Percentiles rank a stretch among this genome's conserved stretches.
phyloP scores from a whole-genome alignment of 1,140 invertebrate genomes.

The Drosophila sulfurigaster region DNA sequence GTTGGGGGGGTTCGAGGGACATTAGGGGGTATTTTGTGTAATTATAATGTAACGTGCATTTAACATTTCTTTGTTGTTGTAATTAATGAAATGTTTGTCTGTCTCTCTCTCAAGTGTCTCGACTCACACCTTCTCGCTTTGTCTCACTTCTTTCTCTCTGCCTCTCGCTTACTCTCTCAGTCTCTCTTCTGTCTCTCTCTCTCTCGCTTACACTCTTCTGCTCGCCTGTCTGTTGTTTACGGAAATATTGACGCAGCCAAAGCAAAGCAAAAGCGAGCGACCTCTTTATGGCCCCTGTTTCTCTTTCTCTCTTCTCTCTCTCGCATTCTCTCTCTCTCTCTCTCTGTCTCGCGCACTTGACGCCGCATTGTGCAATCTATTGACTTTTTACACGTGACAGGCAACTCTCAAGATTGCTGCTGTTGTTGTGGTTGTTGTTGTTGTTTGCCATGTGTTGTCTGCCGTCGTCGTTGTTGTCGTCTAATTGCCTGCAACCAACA shows the following conservation, averaged over 20 bases:
- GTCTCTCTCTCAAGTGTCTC: conserved; percentile 14
- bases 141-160: conserved; percentile 16
- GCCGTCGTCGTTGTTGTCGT: conserved; percentile 35
- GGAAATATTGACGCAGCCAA: conserved; percentile 65
- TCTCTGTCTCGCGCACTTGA: conserved; percentile 56
- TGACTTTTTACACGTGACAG: conserved; percentile 83
- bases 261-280: conserved; percentile 73
- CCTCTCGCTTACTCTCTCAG: not conserved
- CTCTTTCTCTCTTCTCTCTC: not conserved
- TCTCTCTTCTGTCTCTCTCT: conserved; percentile 21
- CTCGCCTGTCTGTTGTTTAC: conserved; percentile 55
- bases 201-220: not conserved
- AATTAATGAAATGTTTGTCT: conserved; percentile 52
- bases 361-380: conserved; percentile 80
- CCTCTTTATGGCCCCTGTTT: conserved; percentile 58
- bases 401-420: conserved; percentile 60
- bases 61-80: conserved; percentile 31
- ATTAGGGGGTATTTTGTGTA: conserved; percentile 38
- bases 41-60: conserved; percentile 76
- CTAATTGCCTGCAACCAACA: conserved; percentile 28
- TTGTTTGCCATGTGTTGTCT: conserved; percentile 67
- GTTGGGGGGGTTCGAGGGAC: not conserved
- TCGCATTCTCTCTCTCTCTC: not conserved
- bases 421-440: conserved; percentile 48
- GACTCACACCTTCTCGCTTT: conserved; percentile 30